These are phyloP conservation scores for Knipowitschia caucasica DNA, from an alignment of 2,797 vertebrate genomes.

Conservation along the genomic window DNA sequence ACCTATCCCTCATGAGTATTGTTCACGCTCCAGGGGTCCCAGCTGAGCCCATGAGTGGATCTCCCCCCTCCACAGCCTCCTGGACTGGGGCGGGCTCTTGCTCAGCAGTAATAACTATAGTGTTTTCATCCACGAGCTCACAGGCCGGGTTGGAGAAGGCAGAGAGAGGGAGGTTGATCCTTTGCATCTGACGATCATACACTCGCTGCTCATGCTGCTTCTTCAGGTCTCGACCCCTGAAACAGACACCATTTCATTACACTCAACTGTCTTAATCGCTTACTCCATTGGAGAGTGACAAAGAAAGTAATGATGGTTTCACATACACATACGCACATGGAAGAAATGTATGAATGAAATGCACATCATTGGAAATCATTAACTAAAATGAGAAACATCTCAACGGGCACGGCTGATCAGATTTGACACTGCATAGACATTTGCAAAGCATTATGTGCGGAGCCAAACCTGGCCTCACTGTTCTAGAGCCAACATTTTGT, in stretches of 20 bases:
- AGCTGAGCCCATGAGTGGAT: slow-evolving; percentile 84
- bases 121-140: slow-evolving; percentile 90
- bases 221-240: slow-evolving; percentile 86
- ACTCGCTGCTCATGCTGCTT: slow-evolving; percentile 84
- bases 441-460: slow-evolving; percentile 23
- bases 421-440: slow-evolving; percentile 31
- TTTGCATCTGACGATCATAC: slow-evolving; percentile 90
- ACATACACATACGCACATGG: slow-evolving; percentile 20
- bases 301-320: no score
- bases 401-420: slow-evolving; percentile 42
- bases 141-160: slow-evolving; percentile 91
- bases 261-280: background rate
- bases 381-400: slow-evolving; percentile 46
- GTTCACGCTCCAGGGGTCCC: slow-evolving; percentile 92
- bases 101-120: slow-evolving; percentile 76
- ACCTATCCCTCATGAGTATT: slow-evolving; percentile 24
- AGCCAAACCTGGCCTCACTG: slow-evolving; percentile 13
- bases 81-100: slow-evolving; percentile 74
- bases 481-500: slow-evolving; percentile 11
- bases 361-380: slow-evolving; percentile 48
- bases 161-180: slow-evolving; percentile 88
- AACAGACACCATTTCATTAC: slow-evolving; percentile 6
- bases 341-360: slow-evolving; percentile 16
- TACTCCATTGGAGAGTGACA: no score
- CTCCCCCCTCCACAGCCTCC: slow-evolving; percentile 69